A percentile compares a stretch with the other conserved stretches of the same genome.
Evolutionary conservation across 2,113 vertebrate genomes (phyloP).

Genomic region (Periophthalmodon schlosseri): DNA sequence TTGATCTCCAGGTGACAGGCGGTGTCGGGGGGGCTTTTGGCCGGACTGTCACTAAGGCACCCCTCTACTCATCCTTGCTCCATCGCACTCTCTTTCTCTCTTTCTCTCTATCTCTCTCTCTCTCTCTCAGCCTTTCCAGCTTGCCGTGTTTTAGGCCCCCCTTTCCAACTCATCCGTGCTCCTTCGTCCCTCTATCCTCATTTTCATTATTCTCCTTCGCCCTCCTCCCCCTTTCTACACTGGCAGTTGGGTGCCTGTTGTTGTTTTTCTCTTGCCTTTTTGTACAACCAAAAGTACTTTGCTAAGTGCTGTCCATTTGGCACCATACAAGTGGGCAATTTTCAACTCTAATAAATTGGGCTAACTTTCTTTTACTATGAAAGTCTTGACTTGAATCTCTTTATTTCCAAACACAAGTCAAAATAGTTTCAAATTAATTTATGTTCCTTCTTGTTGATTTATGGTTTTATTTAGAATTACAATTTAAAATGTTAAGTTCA

Average conservation of each 20-base stretch:
- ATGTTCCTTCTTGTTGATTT: no score
- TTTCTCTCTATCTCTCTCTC: slow-evolving; percentile 12
- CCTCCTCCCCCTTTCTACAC: slow-evolving; percentile 17
- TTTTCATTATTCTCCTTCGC: slow-evolving; percentile 42
- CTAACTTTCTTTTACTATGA: neutral
- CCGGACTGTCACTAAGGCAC: slow-evolving; percentile 63
- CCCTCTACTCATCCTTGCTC: slow-evolving; percentile 36
- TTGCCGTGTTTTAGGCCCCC: slow-evolving; percentile 44
- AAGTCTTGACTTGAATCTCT: neutral
- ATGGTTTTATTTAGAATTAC: no score
- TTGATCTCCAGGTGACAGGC: slow-evolving; percentile 73
- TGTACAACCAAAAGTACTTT: slow-evolving; percentile 2
- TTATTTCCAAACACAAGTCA: no score
- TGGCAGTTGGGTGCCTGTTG: slow-evolving; percentile 42
- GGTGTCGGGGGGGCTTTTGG: slow-evolving; percentile 58
- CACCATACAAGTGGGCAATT: neutral
- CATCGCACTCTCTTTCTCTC: slow-evolving; percentile 23
- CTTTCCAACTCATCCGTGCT: slow-evolving; percentile 20
- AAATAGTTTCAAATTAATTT: no score
- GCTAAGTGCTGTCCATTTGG: slow-evolving; percentile 25
- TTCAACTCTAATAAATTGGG: neutral
- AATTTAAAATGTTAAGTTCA: no score
- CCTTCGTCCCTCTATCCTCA: slow-evolving; percentile 8
- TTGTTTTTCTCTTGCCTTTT: slow-evolving; percentile 32
- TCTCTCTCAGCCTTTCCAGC: neutral